Conservation (phyloP, 2,888 invertebrate species). For the Amphiduros pacificus region DNA sequence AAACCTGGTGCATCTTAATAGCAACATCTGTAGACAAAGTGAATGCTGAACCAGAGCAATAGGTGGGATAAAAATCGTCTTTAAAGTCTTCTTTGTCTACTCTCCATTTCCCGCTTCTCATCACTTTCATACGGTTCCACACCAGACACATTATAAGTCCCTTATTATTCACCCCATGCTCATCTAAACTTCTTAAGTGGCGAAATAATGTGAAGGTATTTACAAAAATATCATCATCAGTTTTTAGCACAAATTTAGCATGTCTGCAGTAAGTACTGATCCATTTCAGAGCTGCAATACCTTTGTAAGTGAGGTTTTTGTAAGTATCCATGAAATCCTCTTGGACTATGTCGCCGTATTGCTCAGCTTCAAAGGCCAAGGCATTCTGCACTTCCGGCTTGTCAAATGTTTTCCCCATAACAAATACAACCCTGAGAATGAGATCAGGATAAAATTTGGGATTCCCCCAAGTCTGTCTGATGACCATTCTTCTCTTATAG, state of each 20-base stretch:
- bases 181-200: constrained; percentile 27
- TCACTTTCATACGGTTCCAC: constrained; percentile 57
- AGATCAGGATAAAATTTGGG: constrained; percentile 34
- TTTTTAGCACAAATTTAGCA: constrained; percentile 58
- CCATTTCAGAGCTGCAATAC: constrained; percentile 60
- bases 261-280: constrained; percentile 52
- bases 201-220: constrained; percentile 60
- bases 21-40: constrained; percentile 70
- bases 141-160: constrained; percentile 53
- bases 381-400: constrained; percentile 34
- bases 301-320: constrained; percentile 61
- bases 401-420: constrained; percentile 29
- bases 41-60: constrained; percentile 61
- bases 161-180: constrained; percentile 12
- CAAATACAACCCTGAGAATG: constrained; percentile 48
- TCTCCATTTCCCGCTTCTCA: constrained; percentile 61
- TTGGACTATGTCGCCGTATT: constrained; percentile 55
- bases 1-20: constrained; percentile 65
- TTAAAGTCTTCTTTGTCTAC: constrained; percentile 57
- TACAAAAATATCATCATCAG: constrained; percentile 62
- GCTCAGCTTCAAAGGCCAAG: constrained; percentile 44
- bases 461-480: constrained; percentile 57
- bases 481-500: constrained; percentile 50
- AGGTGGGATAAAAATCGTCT: constrained; percentile 58
- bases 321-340: constrained; percentile 60